These are phyloP conservation scores for Sebastes reedi DNA, from an alignment of 2,797 vertebrate genomes.

Conservation along the genomic window DNA sequence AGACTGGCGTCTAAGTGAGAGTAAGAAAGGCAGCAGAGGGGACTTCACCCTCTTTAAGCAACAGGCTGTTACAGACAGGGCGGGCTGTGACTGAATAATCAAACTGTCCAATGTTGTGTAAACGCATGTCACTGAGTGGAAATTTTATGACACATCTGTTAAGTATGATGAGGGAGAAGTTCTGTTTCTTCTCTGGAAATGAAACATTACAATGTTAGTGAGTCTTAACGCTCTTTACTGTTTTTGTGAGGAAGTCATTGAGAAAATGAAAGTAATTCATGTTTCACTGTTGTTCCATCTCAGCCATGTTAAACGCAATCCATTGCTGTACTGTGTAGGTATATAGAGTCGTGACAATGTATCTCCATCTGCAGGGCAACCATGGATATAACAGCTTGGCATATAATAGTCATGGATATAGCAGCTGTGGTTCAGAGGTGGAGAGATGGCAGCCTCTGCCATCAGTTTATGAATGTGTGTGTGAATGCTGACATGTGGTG, in stretches of 20 bases:
- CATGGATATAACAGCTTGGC: not conserved
- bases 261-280: not conserved
- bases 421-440: no score
- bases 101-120: not conserved
- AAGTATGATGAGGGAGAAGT: not conserved
- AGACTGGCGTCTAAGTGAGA: no score
- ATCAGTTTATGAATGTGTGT: no score
- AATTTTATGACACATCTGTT: not conserved
- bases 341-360: fast-evolving
- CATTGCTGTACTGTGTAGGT: not conserved
- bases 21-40: no score
- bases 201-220: not conserved
- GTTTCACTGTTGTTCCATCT: not conserved
- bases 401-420: no score
- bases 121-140: not conserved
- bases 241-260: not conserved
- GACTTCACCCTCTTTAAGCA: not conserved
- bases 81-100: slow-evolving; percentile 26
- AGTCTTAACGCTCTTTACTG: not conserved
- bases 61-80: not conserved
- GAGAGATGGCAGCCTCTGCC: no score
- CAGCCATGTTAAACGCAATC: not conserved
- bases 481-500: no score
- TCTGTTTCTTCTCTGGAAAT: not conserved
- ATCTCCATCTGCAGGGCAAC: slow-evolving; percentile 27